Conservation (phyloP, 92 coral and sea anemone genomes). For the Epizoanthus stellaris region DNA sequence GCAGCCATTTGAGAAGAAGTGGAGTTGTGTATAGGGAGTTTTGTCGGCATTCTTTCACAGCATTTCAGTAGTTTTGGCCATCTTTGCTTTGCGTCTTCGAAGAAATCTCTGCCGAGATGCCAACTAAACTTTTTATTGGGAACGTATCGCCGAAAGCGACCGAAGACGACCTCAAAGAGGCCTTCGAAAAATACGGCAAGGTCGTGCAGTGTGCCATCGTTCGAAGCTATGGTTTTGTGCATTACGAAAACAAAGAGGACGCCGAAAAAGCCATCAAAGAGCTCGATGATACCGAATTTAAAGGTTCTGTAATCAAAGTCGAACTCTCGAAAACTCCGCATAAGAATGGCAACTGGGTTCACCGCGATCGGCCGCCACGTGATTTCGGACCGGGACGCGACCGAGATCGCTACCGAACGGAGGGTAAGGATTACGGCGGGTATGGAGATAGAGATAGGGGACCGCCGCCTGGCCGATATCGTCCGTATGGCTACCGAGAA, state of each 20-base stretch:
- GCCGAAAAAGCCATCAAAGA: constrained; percentile 76
- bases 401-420: constrained; percentile 4
- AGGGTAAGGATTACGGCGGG: neutral
- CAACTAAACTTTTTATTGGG: constrained; percentile 70
- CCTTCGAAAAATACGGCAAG: constrained; percentile 67
- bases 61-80: neutral
- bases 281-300: constrained; percentile 64
- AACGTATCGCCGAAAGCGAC: constrained; percentile 61
- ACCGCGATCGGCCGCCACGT: constrained; percentile 21
- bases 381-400: constrained; percentile 32
- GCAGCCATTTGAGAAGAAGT: too few species aligned
- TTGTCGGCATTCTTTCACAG: neutral
- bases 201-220: constrained; percentile 65
- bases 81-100: neutral
- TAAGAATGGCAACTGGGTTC: constrained; percentile 59
- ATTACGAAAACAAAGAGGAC: constrained; percentile 69
- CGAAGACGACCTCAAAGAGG: constrained; percentile 66
- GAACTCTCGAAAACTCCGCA: constrained; percentile 72
- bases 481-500: constrained; percentile 34
- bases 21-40: neutral
- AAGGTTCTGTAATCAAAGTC: constrained; percentile 67
- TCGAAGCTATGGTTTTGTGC: constrained; percentile 71
- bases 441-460: constrained; percentile 1
- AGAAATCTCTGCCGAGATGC: constrained; percentile 54
- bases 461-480: constrained; percentile 28